phyloP scores from a whole-genome alignment of 2,797 vertebrate species.

The Microhierax caerulescens region DNA sequence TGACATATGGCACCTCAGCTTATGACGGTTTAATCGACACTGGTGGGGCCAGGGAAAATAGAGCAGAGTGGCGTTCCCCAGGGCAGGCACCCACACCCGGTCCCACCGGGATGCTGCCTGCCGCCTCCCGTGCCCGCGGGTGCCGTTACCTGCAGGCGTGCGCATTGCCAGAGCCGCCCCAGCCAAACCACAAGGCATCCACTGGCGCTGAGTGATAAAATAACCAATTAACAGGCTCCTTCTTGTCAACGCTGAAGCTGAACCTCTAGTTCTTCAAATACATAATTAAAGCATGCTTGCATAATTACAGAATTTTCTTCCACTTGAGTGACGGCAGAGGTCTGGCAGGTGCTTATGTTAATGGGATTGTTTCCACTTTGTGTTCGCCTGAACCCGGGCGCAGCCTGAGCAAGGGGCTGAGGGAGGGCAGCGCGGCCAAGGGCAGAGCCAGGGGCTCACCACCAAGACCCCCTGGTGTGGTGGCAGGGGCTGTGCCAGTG shows the following conservation, averaged over 20 bases:
- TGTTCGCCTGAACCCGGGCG: neutral
- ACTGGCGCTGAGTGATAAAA: neutral
- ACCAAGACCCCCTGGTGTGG: neutral
- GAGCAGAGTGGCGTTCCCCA: neutral
- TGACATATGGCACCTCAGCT: neutral
- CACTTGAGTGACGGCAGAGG: neutral
- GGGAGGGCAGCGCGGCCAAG: neutral
- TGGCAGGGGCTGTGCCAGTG: fast-evolving
- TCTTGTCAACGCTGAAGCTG: neutral
- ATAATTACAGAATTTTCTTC: neutral
- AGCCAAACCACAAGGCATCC: fast-evolving
- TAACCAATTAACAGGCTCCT: neutral
- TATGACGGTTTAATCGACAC: neutral
- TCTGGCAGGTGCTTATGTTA: neutral
- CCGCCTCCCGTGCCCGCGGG: neutral
- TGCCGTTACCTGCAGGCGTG: fast-evolving
- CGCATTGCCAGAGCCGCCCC: fast-evolving
- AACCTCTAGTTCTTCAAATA: neutral
- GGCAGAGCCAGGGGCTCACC: neutral
- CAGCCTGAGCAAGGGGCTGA: neutral
- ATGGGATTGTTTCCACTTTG: neutral
- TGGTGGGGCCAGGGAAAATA: neutral
- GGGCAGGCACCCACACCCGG: fast-evolving
- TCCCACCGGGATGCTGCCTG: fast-evolving
- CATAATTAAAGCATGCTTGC: neutral